Evolutionary conservation across 2,113 vertebrate genomes (phyloP), one percentile per base, ranked within the genome.

Genomic region (Mobula birostris): DNA sequence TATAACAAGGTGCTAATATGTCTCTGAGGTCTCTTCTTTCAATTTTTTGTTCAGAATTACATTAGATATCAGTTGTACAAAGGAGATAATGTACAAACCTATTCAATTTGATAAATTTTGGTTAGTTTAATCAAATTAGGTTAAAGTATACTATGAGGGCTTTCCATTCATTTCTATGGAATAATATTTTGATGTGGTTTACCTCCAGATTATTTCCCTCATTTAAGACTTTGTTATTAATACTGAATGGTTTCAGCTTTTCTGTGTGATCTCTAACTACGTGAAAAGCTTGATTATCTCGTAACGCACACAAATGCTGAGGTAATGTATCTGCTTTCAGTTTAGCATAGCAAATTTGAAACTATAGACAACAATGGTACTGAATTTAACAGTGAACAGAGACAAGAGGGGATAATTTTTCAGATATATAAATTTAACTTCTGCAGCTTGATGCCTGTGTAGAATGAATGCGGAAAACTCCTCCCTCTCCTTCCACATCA

Each of bases 91-190:
- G 7, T 56, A 74, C 40, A n/a, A 93, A 19, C 40, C 36, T 56
- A 27, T 40, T 76, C 29, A 74, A 74, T 74, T 93, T 93, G 70
- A 9, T 93, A 9, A 93, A 56, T 93, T 93, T 74, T 61, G 74
- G 36, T 74, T 93, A 93, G 56, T 66, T 74, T 74, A 93, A 72
- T 93, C 70, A 93, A 70, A 93, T 76, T 24, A 27, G 88, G 40
- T n/a, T n/a, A 40, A 19, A 11, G 7, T 70, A 7, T 40, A 11
- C 32, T 29, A 70, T 48, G 32, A 93, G 29, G 56, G 9, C 70
- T 93, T 93, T 93, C 91, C 21, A 93, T 93, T 74, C 9, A 12
- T 72, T 93, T 93, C 61, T 17, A 15, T 74, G 68, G 70, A 40
- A 74, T 36, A 27, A 74, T 93, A 48, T 93, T 76, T 48, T 72